These are phyloP conservation scores for Lepisosteus oculatus DNA, from an alignment of 2,113 vertebrate genomes.

Conservation along the genomic window DNA sequence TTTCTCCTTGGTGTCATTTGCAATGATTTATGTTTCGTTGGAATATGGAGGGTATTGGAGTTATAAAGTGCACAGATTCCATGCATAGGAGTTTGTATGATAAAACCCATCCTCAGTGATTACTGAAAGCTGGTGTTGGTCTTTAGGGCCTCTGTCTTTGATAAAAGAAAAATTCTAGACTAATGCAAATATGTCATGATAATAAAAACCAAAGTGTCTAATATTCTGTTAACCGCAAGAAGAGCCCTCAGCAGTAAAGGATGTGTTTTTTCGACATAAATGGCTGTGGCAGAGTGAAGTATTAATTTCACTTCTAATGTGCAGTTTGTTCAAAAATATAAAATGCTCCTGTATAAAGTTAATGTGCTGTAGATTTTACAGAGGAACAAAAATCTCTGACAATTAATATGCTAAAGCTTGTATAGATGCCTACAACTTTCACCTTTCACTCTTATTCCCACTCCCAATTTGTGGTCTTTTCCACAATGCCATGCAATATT, in stretches of 20 bases:
- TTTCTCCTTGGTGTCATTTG: not conserved
- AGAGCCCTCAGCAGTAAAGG: too few species aligned
- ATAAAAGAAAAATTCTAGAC: slow-evolving; percentile 7
- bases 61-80: slow-evolving; percentile 4
- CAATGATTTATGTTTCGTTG: not conserved
- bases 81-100: not conserved
- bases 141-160: slow-evolving; percentile 21
- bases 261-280: not conserved
- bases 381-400: slow-evolving; percentile 16
- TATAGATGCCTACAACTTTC: slow-evolving; percentile 14
- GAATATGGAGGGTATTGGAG: slow-evolving; percentile 26
- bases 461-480: not conserved
- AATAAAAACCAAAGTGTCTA: slow-evolving; percentile 13
- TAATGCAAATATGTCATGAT: slow-evolving; percentile 16
- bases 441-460: slow-evolving; percentile 27
- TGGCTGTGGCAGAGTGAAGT: not conserved
- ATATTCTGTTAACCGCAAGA: slow-evolving; percentile 9
- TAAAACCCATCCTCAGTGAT: not conserved
- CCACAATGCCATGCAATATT: too few species aligned
- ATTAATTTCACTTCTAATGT: slow-evolving; percentile 15
- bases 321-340: slow-evolving; percentile 3
- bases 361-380: slow-evolving; percentile 7
- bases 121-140: slow-evolving; percentile 19
- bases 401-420: slow-evolving; percentile 33
- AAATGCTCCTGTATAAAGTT: slow-evolving; percentile 15